These are phyloP conservation scores for Parauchenoglanis ngamensis DNA, from an alignment of 2,797 vertebrate species.

Conservation along the genomic window DNA sequence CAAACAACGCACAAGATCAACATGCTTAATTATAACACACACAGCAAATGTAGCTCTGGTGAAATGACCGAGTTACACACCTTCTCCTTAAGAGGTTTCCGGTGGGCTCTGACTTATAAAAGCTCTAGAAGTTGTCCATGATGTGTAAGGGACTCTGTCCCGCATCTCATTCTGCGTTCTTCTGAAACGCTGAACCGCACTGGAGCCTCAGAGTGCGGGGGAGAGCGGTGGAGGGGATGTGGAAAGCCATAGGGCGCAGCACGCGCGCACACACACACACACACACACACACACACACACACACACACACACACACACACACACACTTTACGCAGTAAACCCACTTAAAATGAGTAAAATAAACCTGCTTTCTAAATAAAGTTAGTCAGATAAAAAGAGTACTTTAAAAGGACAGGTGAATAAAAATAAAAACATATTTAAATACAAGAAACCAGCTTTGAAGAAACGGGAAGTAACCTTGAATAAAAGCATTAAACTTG, in stretches of 20 bases:
- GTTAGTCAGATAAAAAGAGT: not conserved
- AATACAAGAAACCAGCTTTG: not conserved
- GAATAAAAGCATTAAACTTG: not conserved
- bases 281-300: too few relatives aligned
- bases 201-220: not conserved
- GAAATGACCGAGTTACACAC: not conserved
- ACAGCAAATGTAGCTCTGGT: not conserved
- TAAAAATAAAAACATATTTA: not conserved
- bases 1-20: not conserved
- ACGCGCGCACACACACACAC: too few relatives aligned
- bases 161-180: constrained; percentile 20
- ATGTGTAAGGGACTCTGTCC: not conserved
- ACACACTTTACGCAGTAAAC: too few relatives aligned
- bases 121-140: constrained; percentile 10
- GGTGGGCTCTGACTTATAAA: not conserved
- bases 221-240: not conserved
- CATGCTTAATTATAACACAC: not conserved
- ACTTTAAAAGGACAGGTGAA: not conserved
- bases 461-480: not conserved
- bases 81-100: not conserved
- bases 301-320: too few relatives aligned
- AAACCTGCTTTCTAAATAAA: not conserved
- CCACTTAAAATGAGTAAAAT: too few relatives aligned
- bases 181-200: constrained; percentile 12
- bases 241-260: constrained; percentile 15